A percentile compares a stretch with the other conserved stretches of the same genome.
These are phyloP conservation scores for Drosophila ezoana DNA, from an alignment of 2,888 invertebrate genomes.

Conservation along the genomic window DNA sequence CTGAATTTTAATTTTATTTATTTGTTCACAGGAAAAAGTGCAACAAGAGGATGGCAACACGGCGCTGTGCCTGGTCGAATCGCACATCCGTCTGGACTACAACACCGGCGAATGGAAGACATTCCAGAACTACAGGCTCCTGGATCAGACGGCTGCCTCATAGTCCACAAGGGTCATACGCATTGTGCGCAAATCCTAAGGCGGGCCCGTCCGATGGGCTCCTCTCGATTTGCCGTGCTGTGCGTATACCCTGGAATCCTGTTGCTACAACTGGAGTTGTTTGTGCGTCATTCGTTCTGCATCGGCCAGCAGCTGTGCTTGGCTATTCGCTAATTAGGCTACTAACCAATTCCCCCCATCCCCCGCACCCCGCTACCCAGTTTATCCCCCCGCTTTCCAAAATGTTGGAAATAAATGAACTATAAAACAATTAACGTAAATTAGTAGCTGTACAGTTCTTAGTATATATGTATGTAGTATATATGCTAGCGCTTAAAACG, in stretches of 20 bases:
- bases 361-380: background rate
- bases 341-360: constrained; percentile 30
- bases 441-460: constrained; percentile 76
- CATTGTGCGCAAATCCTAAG: constrained; percentile 62
- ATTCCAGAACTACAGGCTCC: constrained; percentile 94
- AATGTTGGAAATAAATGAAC: constrained; percentile 59
- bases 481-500: constrained; percentile 71
- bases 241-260: constrained; percentile 49
- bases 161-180: constrained; percentile 77
- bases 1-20: constrained; percentile 1
- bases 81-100: constrained; percentile 99
- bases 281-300: constrained; percentile 39
- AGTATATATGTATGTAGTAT: constrained; percentile 60
- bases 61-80: constrained; percentile 88
- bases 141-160: constrained; percentile 86
- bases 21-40: constrained; percentile 89
- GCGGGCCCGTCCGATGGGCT: constrained; percentile 6
- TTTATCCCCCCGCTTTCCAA: constrained; percentile 29
- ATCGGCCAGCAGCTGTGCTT: constrained; percentile 41
- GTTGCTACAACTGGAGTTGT: constrained; percentile 18
- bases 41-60: constrained; percentile 93
- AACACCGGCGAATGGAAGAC: constrained; percentile 98
- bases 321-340: constrained; percentile 59
- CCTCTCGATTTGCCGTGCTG: background rate
- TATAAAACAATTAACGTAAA: constrained; percentile 74